Conservation (phyloP, 64 coral and sea anemone species). For the Acropora yongei region DNA sequence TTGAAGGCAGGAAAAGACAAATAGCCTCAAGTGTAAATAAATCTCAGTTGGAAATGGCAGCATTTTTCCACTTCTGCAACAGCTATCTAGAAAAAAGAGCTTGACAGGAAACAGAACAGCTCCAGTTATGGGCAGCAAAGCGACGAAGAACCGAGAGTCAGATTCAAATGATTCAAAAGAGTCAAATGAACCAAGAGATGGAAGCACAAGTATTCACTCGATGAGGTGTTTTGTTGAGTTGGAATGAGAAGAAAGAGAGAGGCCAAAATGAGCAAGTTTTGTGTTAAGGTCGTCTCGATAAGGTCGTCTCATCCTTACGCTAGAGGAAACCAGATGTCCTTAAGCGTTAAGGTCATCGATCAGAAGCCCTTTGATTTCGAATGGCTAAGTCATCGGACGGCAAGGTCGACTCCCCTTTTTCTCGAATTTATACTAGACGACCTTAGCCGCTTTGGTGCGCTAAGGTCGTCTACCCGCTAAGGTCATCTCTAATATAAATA, state of each 20-base stretch:
- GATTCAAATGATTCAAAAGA: background rate
- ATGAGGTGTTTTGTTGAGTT: conserved; percentile 7
- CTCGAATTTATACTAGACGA: background rate
- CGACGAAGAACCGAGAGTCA: conserved; percentile 10
- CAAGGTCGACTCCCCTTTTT: background rate
- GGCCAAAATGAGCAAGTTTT: conserved; percentile 1
- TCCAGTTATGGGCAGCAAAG: conserved; percentile 20
- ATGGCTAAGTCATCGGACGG: background rate
- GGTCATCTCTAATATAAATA: background rate
- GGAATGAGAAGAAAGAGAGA: background rate
- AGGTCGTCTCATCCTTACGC: background rate
- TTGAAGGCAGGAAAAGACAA: conserved; percentile 1
- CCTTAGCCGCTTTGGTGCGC: background rate
- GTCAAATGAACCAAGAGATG: background rate
- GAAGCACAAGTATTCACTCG: background rate
- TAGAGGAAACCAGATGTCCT: background rate
- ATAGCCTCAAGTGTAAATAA: background rate
- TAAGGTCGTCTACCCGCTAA: background rate
- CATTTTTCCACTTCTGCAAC: conserved; percentile 6
- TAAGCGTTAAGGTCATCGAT: background rate
- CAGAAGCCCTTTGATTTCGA: background rate
- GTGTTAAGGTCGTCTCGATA: background rate
- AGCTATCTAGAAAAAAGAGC: conserved; percentile 10
- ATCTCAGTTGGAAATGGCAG: background rate
- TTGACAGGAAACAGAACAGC: conserved; percentile 1